Base-by-base conservation (phyloP, 2,888 invertebrate species). In the Dolomedes plantarius region DNA sequence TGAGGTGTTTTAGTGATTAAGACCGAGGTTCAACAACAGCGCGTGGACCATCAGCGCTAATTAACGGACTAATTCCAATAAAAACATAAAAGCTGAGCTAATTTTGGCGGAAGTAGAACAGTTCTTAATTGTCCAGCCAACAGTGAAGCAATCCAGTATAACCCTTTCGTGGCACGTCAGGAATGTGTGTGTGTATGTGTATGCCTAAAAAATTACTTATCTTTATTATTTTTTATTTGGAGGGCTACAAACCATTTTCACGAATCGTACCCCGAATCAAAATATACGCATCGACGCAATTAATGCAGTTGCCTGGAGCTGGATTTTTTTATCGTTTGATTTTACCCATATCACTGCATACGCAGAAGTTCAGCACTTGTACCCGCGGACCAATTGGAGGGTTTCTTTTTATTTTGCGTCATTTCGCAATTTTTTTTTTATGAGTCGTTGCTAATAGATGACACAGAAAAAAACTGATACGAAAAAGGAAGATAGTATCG, bases 41-140 rank as follows among this genome's bases (percentile, higher is more conserved):
- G 1, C 7, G 23, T 56, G 16, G 13, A 23, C 0, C 11, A 56
- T 56, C 23, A 56, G 5, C 56, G 23, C 56, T 56, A 56, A 56
- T 56, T 56, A 56, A 23, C 56, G 56, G 46, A 56, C 19, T 56
- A 23, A 16, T 56, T 16, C 19, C n/a, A 56, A 56, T 2, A 46
- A 56, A 56, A 56, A 23, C 56, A 23, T 19, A 23, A 56, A 23
- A 16, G 19, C 56, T 56, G 46, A 46, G 16, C 56, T 56, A 56
- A 56, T 56, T 56, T 56, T 56, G 6, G 46, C 46, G 46, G 56
- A 56, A 56, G 56, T 56, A 56, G 5, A 56, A n/a, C 16, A n/a
- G 16, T 46, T 46, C 11, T 6, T 46, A 46, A 16, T n/a, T 9
- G 16, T 5, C 46, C 46, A 36, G 36, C 36, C 36, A 11, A 16